phyloP scores from a whole-genome alignment of 2,797 vertebrate genomes.

The Galagoides demidoff region DNA sequence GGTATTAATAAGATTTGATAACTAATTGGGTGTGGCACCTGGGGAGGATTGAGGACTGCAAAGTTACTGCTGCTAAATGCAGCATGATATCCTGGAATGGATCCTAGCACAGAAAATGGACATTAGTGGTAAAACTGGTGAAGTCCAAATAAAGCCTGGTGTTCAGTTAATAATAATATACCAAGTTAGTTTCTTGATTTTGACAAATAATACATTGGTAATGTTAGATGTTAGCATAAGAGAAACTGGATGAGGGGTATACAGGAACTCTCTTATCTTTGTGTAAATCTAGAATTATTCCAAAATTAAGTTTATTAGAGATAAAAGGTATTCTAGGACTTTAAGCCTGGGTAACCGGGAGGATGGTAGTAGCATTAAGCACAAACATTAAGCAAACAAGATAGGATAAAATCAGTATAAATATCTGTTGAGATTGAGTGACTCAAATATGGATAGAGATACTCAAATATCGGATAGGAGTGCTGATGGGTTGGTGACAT shows the following conservation, averaged over 20 bases:
- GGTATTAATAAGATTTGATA: slow-evolving; percentile 9
- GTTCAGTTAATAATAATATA: slow-evolving; percentile 22
- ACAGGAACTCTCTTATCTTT: neutral
- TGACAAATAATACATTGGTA: neutral
- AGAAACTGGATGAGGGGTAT: neutral
- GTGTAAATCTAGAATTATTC: slow-evolving; percentile 12
- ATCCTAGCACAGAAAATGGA: slow-evolving; percentile 5
- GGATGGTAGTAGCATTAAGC: neutral
- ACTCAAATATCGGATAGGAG: neutral
- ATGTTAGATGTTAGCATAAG: slow-evolving; percentile 4
- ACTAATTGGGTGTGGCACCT: neutral
- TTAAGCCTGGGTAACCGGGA: neutral
- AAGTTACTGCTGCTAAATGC: neutral
- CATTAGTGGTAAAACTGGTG: neutral
- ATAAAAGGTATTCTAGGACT: neutral
- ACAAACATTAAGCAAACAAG: neutral
- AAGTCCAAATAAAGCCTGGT: neutral
- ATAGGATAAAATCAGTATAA: neutral
- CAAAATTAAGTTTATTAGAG: slow-evolving; percentile 12
- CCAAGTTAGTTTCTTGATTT: slow-evolving; percentile 23
- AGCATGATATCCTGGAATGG: neutral
- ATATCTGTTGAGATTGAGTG: neutral
- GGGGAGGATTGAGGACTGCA: neutral
- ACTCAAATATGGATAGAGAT: neutral
- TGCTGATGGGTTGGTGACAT: neutral